Percentiles rank a stretch among this genome's conserved stretches.
Evolutionary conservation across 1,140 invertebrate genomes (phyloP).

Genomic region (Campoletis sonorensis): DNA sequence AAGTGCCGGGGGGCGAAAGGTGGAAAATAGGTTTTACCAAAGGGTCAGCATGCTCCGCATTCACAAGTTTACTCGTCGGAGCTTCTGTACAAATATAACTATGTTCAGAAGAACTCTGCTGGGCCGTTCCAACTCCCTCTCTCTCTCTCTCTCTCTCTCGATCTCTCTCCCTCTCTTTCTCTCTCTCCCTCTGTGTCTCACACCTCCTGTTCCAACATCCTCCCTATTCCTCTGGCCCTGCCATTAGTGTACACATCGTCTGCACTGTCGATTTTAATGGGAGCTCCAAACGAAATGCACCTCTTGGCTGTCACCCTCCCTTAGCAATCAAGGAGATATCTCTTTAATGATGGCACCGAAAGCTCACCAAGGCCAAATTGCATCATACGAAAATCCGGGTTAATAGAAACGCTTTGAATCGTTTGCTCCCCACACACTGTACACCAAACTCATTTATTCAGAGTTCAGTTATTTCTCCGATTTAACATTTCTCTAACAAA

Average conservation of each 20-base stretch:
- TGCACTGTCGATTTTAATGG: constrained; percentile 33
- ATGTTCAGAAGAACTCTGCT: neutral
- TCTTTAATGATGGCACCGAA: constrained; percentile 2
- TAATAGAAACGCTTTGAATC: constrained; percentile 17
- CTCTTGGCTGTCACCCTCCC: neutral
- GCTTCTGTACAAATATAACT: neutral
- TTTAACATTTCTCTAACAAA: too few relatives aligned
- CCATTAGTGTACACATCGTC: constrained; percentile 35
- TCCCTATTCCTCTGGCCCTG: neutral
- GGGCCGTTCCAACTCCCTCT: neutral
- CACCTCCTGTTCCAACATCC: neutral
- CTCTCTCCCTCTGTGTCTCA: neutral
- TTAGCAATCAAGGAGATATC: constrained; percentile 16
- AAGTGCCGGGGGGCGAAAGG: constrained; percentile 8
- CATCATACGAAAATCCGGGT: neutral
- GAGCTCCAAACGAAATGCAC: constrained; percentile 10
- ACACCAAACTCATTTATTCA: too few relatives aligned
- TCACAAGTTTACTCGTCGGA: constrained; percentile 5
- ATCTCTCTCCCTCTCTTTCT: neutral
- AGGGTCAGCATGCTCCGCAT: constrained; percentile 10
- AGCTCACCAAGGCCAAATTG: neutral
- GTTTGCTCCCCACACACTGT: neutral
- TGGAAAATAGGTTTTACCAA: constrained; percentile 36
- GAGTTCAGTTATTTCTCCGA: too few relatives aligned
- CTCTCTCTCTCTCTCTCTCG: neutral